Base-by-base conservation (phyloP, 2,888 invertebrate genomes). In the Caradrina clavipalpis region DNA sequence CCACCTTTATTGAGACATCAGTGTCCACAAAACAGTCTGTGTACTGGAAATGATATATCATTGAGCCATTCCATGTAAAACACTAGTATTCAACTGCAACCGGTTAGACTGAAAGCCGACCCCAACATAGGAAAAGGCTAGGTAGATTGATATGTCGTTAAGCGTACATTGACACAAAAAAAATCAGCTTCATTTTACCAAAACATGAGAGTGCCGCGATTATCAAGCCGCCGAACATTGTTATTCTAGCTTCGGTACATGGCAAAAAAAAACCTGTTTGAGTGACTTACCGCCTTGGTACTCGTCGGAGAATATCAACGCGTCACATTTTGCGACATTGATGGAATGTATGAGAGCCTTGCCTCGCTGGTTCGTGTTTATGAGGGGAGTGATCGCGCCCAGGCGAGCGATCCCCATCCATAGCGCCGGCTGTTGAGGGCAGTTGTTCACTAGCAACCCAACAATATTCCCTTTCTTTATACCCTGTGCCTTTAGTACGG, bases 361-460 rank as follows among this genome's bases (percentile, higher is more conserved):
- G 69, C 98, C 97, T 59, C 98, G 96, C 83, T 99, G 97, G 93
- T 99, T 99, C 60, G 98, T 98, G 92, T 99, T 99, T 84, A 99
- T 98, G 50, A 99, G 96, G 0, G 99, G 99, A 0, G 98, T 96
- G 50, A 99, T 97, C 0, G 98, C 97, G 1, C 99, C 98, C 3
- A 98, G 94, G 91, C 99, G 99, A 3, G 98, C 98, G 64, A 99
- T 96, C 0, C 99, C 99, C 76, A 99, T 95, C 99, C 99, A 99
- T 39, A 98, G 96, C 56, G 98, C 98, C 0, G 99, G 98, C 91
- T 98, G 98, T 91, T 99, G 98, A 0, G 99, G 98, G 51, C 98
- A 97, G 93, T 99, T 99, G 92, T 98, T 99, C 94, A 99, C 96
- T 81, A 99, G 97, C 35, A 99, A 93, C 0, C 98, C 99, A 0